Evolutionary conservation across 2,113 vertebrate species (phyloP).

Genomic region (Seriola dumerili): DNA sequence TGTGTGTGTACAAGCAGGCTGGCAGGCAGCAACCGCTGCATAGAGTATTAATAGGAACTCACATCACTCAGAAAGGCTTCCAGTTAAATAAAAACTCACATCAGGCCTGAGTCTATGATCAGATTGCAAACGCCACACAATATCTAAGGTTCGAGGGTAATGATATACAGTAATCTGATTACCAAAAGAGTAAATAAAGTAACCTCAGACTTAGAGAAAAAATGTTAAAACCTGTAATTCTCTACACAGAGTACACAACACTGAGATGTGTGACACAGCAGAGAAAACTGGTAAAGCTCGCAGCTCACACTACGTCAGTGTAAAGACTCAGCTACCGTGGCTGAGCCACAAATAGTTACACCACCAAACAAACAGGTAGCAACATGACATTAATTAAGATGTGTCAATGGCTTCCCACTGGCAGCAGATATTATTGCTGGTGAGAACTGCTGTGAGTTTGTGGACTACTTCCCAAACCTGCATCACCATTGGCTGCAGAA

Average conservation of each 20-base stretch:
- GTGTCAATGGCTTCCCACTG: neutral
- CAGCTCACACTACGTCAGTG: neutral
- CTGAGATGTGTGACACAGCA: neutral
- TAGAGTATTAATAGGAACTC: conserved; percentile 69
- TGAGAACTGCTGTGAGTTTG: neutral
- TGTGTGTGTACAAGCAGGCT: conserved; percentile 66
- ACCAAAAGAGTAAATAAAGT: neutral
- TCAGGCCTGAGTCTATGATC: conserved; percentile 42
- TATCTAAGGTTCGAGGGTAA: neutral
- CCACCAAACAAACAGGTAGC: neutral
- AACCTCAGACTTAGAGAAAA: neutral
- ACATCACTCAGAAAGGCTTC: conserved; percentile 66
- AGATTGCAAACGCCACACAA: conserved; percentile 49
- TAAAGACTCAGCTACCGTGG: neutral
- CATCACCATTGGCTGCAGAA: conserved; percentile 13
- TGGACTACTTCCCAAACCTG: neutral
- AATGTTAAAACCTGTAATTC: neutral
- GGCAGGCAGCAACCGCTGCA: conserved; percentile 58
- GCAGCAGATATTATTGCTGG: conserved; percentile 11
- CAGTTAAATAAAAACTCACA: conserved; percentile 65
- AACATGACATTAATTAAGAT: conserved; percentile 20
- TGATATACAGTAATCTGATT: conserved; percentile 28
- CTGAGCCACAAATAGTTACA: neutral
- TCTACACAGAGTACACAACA: neutral
- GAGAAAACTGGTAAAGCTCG: neutral